Evolutionary conservation across 2,888 invertebrate genomes (phyloP).

Genomic region (Himalopsyche tibetana): DNA sequence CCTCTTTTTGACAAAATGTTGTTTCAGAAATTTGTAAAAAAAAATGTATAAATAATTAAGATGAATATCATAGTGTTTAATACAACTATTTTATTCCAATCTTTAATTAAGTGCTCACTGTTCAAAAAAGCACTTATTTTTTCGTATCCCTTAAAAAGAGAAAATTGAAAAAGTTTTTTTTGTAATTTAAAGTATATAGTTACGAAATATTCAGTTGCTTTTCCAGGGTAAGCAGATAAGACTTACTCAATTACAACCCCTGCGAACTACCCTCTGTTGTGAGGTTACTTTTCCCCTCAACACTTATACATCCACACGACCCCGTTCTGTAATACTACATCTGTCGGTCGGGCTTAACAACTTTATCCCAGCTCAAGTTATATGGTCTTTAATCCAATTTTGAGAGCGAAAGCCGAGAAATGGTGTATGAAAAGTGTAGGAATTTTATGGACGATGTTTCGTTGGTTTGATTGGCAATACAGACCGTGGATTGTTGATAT

Average conservation of each 20-base stretch:
- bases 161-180: too few species aligned
- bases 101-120: too few species aligned
- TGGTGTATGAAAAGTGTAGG: slow-evolving; percentile 6
- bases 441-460: slow-evolving; percentile 5
- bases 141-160: too few species aligned
- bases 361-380: slow-evolving; percentile 31
- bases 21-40: too few species aligned
- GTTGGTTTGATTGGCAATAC: background rate
- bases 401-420: slow-evolving; percentile 26
- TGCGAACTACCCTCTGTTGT: slow-evolving; percentile 14
- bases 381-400: slow-evolving; percentile 26
- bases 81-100: too few species aligned
- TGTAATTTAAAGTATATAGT: background rate
- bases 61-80: too few species aligned
- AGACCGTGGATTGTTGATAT: too few species aligned
- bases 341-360: slow-evolving; percentile 2
- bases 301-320: slow-evolving; percentile 23
- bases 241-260: slow-evolving; percentile 12
- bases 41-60: too few species aligned
- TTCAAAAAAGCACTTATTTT: too few species aligned
- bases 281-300: slow-evolving; percentile 16
- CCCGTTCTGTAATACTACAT: slow-evolving; percentile 13
- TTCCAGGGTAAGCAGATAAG: slow-evolving; percentile 1
- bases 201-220: slow-evolving; percentile 1
- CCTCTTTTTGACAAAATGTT: too few species aligned